phyloP scores from a whole-genome alignment of 2,113 vertebrate species.

The Marcusenius ussheri region DNA sequence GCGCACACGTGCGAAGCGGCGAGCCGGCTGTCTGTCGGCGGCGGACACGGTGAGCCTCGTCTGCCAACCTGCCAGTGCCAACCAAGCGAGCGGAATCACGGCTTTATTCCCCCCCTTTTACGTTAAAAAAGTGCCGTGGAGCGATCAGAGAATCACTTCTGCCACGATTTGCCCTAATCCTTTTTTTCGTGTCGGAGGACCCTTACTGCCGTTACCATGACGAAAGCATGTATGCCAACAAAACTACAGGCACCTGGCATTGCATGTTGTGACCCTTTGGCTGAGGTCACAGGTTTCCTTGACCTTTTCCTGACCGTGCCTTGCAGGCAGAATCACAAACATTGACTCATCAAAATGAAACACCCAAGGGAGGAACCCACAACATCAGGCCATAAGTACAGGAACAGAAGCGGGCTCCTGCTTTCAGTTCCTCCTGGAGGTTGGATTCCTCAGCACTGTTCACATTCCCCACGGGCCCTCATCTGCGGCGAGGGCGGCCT shows the following conservation, averaged over 20 bases:
- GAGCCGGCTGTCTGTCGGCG: not conserved
- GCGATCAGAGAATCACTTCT: conserved; percentile 5
- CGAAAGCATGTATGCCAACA: not conserved
- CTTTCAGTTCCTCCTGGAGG: not conserved
- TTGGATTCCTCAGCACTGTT: not conserved
- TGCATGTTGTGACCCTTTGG: not conserved
- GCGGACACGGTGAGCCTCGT: not conserved
- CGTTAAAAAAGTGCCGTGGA: not conserved
- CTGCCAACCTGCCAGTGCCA: conserved; percentile 25
- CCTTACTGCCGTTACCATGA: not conserved
- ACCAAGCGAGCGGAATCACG: conserved; percentile 25
- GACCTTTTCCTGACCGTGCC: not conserved
- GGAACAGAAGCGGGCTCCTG: not conserved
- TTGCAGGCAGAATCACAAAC: not conserved
- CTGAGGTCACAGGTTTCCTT: not conserved
- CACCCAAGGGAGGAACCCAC: not conserved
- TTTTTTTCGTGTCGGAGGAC: not conserved
- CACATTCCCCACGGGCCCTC: not conserved
- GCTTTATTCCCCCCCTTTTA: conserved; percentile 22
- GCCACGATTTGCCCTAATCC: not conserved
- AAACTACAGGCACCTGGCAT: not conserved
- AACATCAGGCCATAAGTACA: not conserved
- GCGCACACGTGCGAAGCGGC: not conserved
- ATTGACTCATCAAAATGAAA: not conserved
- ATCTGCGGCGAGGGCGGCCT: not conserved